Conservation (phyloP, 2,797 vertebrate genomes). For the Phoeniculus purpureus region DNA sequence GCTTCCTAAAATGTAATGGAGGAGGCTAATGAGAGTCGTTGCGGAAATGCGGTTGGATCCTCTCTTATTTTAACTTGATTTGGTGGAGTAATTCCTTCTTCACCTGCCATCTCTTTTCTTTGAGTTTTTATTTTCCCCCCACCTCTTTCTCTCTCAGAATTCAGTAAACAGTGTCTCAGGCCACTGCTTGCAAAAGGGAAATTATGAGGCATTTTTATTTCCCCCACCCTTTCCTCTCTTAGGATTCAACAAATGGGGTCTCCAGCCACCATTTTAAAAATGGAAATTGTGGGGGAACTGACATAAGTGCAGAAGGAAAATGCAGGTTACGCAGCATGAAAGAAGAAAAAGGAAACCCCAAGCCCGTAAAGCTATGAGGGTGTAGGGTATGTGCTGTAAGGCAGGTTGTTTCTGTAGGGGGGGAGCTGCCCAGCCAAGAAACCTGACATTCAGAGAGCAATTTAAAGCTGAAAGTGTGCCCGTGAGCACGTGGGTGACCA, state of each 20-base stretch:
- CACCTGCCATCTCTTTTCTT: neutral
- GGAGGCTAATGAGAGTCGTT: conserved; percentile 70
- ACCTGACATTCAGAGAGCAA: neutral
- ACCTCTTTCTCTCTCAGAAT: neutral
- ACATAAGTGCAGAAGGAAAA: neutral
- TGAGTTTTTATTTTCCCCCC: neutral
- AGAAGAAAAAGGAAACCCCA: neutral
- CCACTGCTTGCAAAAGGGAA: neutral
- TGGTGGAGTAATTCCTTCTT: conserved; percentile 12
- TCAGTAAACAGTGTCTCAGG: neutral
- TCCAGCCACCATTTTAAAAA: neutral
- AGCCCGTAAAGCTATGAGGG: neutral
- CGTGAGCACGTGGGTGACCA: neutral
- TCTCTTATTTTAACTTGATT: conserved; percentile 50
- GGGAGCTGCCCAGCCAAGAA: conserved; percentile 23
- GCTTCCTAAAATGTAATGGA: conserved; percentile 64
- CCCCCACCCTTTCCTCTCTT: rapidly evolving
- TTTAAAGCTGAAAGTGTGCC: conserved; percentile 5
- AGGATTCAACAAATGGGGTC: neutral
- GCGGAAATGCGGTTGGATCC: conserved; percentile 68
- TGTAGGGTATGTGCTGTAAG: neutral
- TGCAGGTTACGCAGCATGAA: neutral
- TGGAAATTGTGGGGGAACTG: neutral
- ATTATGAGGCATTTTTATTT: neutral
- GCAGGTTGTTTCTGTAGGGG: neutral